A percentile compares a stretch with the other conserved stretches of the same genome.
phyloP scores from a whole-genome alignment of 2,113 vertebrate species.

The Anthoscopus minutus region DNA sequence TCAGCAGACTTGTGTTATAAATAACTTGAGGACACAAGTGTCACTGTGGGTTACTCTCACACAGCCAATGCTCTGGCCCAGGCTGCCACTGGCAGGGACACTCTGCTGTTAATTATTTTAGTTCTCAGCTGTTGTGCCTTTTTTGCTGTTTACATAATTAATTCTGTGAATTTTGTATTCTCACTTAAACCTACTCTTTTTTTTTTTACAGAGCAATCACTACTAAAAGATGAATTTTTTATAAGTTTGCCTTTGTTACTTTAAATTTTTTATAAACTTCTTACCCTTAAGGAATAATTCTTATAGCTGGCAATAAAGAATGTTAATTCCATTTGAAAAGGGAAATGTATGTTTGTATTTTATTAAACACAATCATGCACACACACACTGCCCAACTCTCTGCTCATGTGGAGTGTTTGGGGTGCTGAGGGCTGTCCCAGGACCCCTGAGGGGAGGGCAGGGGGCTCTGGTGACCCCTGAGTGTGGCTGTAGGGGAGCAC shows the following conservation, averaged over 20 bases:
- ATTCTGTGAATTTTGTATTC: constrained; percentile 54
- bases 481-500: background rate
- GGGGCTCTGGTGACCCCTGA: background rate
- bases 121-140: background rate
- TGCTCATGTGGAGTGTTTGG: accelerated
- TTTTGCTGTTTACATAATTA: constrained; percentile 60
- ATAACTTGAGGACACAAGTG: background rate
- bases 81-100: background rate
- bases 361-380: constrained; percentile 1
- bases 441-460: background rate
- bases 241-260: constrained; percentile 75
- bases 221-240: constrained; percentile 73
- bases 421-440: background rate
- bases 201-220: constrained; percentile 71
- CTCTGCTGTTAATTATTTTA: constrained; percentile 34
- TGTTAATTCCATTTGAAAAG: constrained; percentile 58
- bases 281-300: constrained; percentile 67
- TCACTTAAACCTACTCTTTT: constrained; percentile 55
- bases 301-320: constrained; percentile 56
- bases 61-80: background rate
- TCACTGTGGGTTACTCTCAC: background rate
- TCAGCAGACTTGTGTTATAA: background rate
- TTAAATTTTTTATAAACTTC: constrained; percentile 71
- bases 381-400: background rate
- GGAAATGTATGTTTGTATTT: constrained; percentile 49